Evolutionary conservation across 1,140 invertebrate genomes (phyloP).

Genomic region (Galendromus occidentalis): DNA sequence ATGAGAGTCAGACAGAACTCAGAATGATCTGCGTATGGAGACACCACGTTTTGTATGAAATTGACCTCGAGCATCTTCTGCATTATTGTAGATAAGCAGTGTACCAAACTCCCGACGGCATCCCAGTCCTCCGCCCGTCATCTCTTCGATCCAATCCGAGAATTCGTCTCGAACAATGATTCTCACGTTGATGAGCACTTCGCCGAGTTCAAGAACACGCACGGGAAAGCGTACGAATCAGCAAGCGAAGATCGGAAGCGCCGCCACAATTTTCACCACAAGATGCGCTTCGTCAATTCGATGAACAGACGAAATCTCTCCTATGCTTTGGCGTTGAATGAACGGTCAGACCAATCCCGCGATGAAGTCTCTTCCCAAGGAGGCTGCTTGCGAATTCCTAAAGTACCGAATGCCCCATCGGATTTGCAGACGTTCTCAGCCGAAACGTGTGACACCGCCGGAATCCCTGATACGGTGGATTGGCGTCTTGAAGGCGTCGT

Average conservation of each 20-base stretch:
- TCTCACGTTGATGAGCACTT: conserved; percentile 56
- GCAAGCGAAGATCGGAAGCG: conserved; percentile 45
- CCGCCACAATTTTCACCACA: conserved; percentile 65
- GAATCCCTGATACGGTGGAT: conserved; percentile 49
- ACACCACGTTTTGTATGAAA: too few species aligned
- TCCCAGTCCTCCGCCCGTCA: too few species aligned
- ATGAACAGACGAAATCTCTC: conserved; percentile 53
- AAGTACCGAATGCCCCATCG: too few species aligned
- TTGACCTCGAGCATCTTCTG: too few species aligned
- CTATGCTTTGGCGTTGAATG: conserved; percentile 59
- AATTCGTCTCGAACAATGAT: conserved; percentile 54
- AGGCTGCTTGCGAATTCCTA: too few species aligned
- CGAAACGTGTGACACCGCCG: too few species aligned
- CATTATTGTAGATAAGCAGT: too few species aligned
- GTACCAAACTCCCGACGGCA: too few species aligned
- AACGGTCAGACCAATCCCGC: conserved; percentile 60
- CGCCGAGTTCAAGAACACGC: conserved; percentile 47
- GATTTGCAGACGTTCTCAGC: too few species aligned
- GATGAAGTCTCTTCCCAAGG: too few species aligned
- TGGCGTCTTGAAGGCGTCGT: conserved; percentile 70
- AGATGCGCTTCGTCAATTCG: conserved; percentile 59
- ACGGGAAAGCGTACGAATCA: conserved; percentile 45
- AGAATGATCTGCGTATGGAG: too few species aligned
- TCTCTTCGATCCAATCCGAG: conserved; percentile 47
- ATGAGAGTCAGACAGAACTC: too few species aligned